phyloP scores from a whole-genome alignment of 1,140 invertebrate species.

The Diprion similis region DNA sequence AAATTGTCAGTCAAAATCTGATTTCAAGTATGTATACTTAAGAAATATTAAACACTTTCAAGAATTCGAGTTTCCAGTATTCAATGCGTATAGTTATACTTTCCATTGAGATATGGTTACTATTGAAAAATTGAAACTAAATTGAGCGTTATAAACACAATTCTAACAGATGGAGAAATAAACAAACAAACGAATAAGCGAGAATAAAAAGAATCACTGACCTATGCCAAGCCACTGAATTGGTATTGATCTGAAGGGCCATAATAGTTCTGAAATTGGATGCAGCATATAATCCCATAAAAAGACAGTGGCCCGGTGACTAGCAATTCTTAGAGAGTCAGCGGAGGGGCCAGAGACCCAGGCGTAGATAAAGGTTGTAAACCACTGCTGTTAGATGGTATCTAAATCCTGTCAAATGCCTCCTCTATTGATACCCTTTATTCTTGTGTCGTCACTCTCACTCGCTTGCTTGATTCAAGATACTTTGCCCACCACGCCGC shows the following conservation, averaged over 20 bases:
- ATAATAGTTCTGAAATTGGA: slow-evolving; percentile 6
- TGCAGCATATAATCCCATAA: slow-evolving; percentile 15
- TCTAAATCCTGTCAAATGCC: slow-evolving; percentile 58
- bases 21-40: no score
- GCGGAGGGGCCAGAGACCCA: slow-evolving; percentile 1
- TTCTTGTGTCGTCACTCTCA: slow-evolving; percentile 50
- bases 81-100: no score
- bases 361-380: slow-evolving; percentile 48
- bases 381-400: slow-evolving; percentile 49
- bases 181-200: not conserved
- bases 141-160: no score
- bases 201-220: slow-evolving; percentile 9
- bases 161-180: no score
- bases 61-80: no score
- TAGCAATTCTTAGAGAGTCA: slow-evolving; percentile 30
- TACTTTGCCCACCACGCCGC: not conserved
- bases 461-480: not conserved
- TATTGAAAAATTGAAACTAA: no score
- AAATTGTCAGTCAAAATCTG: no score
- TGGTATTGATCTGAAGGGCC: not conserved
- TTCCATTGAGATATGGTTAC: no score
- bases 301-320: slow-evolving; percentile 27
- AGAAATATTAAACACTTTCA: no score
- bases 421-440: slow-evolving; percentile 49
- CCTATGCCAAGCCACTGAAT: slow-evolving; percentile 7